phyloP scores from a whole-genome alignment of 2,113 vertebrate genomes.

The Nothocercus nigrocapillus region DNA sequence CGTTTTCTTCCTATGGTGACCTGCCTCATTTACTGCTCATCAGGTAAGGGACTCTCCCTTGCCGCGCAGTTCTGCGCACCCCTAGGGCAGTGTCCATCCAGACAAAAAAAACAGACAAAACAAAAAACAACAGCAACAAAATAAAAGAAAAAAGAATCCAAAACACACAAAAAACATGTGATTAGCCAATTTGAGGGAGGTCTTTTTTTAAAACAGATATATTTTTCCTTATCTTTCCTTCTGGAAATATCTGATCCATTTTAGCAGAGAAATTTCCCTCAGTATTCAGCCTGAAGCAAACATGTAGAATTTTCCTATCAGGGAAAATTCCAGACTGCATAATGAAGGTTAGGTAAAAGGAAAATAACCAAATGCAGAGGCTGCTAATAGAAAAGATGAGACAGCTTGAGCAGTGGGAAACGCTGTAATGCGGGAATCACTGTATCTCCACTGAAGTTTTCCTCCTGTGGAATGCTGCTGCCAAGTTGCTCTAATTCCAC shows the following conservation, averaged over 20 bases:
- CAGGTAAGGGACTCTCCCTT: background rate
- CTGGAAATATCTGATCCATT: background rate
- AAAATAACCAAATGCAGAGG: background rate
- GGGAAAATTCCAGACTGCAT: background rate
- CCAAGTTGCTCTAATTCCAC: background rate
- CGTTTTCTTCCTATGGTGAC: background rate
- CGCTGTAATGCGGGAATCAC: background rate
- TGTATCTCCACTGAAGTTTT: background rate
- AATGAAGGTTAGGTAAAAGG: background rate
- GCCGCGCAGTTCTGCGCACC: background rate
- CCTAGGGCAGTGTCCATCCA: background rate
- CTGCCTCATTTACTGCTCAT: background rate
- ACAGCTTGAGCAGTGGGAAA: background rate
- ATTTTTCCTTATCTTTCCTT: background rate
- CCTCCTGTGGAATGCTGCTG: background rate
- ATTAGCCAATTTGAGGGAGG: background rate
- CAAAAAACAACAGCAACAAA: no score
- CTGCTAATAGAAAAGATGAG: background rate
- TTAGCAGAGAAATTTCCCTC: background rate
- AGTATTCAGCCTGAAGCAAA: background rate
- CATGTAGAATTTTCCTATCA: background rate
- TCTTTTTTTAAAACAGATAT: background rate
- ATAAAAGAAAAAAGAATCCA: background rate
- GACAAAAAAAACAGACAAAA: fast-evolving
- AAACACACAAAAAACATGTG: background rate